Percentiles rank a stretch among this genome's conserved stretches.
These are phyloP conservation scores for honey bee (Apis mellifera) DNA, from an alignment of 1,140 invertebrate species.

Conservation along the genomic window Amel_HAv3.1 CM009931.2:18131501-18132000, in stretches of 20 bases:
- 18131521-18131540: background rate
- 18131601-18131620: constrained; percentile 32
- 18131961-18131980: no score
- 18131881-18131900: background rate
- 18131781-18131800: constrained; percentile 22
- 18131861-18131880: constrained; percentile 38
- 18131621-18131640: constrained; percentile 25
- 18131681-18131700: constrained; percentile 56
- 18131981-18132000: no score
- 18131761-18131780: constrained; percentile 51
- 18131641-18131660: constrained; percentile 26
- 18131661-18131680: constrained; percentile 66
- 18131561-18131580: constrained; percentile 9
- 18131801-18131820: constrained; percentile 13
- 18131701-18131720: constrained; percentile 56
- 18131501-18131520: background rate
- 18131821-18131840: background rate
- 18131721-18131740: constrained; percentile 56
- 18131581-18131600: background rate
- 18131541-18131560: constrained; percentile 29
- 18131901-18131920: background rate
- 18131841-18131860: background rate
- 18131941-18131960: no score
- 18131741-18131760: constrained; percentile 60
- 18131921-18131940: background rate